Conservation (phyloP, 2,797 vertebrate species). For the Sebastes elongatus region DNA sequence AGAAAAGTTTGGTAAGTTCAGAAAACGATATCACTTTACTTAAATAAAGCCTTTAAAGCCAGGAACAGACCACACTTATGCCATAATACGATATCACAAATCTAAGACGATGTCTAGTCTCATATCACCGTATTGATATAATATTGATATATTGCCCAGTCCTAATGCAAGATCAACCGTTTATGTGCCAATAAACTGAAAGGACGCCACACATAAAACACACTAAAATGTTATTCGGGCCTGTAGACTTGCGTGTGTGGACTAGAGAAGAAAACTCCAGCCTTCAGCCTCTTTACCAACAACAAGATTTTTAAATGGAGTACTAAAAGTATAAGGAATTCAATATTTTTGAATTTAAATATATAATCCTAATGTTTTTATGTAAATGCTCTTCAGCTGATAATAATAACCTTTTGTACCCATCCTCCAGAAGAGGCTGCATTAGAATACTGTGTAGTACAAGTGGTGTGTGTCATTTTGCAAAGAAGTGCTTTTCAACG, state of each 20-base stretch:
- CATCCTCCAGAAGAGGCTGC: background rate
- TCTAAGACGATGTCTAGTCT: too few relatives aligned
- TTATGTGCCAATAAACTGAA: conserved; percentile 4
- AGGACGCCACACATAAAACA: background rate
- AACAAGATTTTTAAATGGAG: background rate
- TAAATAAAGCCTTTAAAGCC: too few relatives aligned
- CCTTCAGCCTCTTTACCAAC: background rate
- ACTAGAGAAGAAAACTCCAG: background rate
- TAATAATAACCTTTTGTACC: background rate
- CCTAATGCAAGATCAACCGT: background rate
- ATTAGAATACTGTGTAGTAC: background rate
- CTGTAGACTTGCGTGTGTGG: background rate
- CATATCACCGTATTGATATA: too few relatives aligned
- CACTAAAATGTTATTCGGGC: background rate
- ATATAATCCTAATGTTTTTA: background rate
- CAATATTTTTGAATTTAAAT: background rate
- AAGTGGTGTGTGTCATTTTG: background rate
- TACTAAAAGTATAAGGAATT: background rate
- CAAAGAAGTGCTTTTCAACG: background rate
- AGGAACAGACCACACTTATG: too few relatives aligned
- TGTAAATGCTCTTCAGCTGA: background rate
- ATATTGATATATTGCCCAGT: too few relatives aligned
- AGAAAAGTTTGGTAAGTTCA: too few relatives aligned
- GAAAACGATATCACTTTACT: too few relatives aligned
- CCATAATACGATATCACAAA: too few relatives aligned